Evolutionary conservation across 2,113 vertebrate species (phyloP).

Genomic region (Archocentrus centrarchus): DNA sequence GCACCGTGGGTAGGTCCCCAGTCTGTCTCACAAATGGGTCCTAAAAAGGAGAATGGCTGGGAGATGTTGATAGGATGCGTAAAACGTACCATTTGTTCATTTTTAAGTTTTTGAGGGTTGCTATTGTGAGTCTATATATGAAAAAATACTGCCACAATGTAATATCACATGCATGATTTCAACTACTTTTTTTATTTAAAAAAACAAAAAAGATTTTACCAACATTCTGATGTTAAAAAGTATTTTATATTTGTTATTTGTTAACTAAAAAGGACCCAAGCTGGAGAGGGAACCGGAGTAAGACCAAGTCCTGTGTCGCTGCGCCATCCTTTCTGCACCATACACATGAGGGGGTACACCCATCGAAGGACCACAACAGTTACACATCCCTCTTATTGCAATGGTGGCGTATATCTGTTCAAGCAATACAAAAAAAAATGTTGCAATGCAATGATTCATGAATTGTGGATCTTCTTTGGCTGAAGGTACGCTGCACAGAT

Average conservation of each 20-base stretch:
- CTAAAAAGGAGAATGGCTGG: background rate
- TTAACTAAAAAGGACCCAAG: no score
- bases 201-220: no score
- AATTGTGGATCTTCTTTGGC: background rate
- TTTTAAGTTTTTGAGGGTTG: no score
- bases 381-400: background rate
- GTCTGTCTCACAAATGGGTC: no score
- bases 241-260: no score
- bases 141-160: background rate
- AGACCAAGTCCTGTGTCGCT: background rate
- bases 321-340: background rate
- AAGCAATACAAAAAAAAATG: background rate
- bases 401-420: background rate
- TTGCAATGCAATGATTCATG: background rate
- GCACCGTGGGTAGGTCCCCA: no score
- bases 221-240: no score
- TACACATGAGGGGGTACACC: no score
- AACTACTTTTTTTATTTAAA: no score
- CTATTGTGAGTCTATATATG: background rate
- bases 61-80: background rate
- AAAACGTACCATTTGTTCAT: no score
- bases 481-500: background rate
- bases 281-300: background rate
- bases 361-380: background rate
- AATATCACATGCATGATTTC: no score